Conservation (phyloP, 1,140 invertebrate genomes). For the Platyscapa corneri region DNA sequence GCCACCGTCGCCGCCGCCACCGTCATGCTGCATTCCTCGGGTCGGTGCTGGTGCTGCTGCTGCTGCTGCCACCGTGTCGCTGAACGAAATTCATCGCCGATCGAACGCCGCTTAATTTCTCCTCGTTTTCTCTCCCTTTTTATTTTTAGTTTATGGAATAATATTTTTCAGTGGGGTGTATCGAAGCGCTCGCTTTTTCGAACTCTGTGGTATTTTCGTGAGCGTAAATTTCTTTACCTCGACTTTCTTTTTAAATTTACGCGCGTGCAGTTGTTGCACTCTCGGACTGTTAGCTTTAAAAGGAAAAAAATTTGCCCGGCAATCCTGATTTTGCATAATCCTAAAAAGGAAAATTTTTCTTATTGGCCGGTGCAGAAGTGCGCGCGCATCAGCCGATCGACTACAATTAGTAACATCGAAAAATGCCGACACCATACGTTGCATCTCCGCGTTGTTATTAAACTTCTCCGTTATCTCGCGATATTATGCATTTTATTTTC, state of each 20-base stretch:
- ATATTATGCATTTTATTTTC: no score
- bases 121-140: not conserved
- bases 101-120: slow-evolving; percentile 39
- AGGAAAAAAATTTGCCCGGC: not conserved
- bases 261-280: not conserved
- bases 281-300: not conserved
- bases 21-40: not conserved
- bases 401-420: no score
- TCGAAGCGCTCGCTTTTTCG: not conserved
- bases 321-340: not conserved
- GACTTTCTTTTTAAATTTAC: slow-evolving; percentile 23
- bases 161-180: slow-evolving; percentile 1
- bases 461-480: no score
- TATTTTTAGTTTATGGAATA: not conserved
- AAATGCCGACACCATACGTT: no score
- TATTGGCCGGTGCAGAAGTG: no score
- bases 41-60: not conserved
- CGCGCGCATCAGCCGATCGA: no score
- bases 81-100: slow-evolving; percentile 28
- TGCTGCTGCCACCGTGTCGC: not conserved
- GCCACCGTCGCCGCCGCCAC: not conserved
- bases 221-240: slow-evolving; percentile 11
- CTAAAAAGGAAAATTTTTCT: slow-evolving; percentile 10
- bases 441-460: no score
- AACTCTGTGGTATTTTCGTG: not conserved